phyloP scores from a whole-genome alignment of 2,797 vertebrate species.

The Novumbra hubbsi region DNA sequence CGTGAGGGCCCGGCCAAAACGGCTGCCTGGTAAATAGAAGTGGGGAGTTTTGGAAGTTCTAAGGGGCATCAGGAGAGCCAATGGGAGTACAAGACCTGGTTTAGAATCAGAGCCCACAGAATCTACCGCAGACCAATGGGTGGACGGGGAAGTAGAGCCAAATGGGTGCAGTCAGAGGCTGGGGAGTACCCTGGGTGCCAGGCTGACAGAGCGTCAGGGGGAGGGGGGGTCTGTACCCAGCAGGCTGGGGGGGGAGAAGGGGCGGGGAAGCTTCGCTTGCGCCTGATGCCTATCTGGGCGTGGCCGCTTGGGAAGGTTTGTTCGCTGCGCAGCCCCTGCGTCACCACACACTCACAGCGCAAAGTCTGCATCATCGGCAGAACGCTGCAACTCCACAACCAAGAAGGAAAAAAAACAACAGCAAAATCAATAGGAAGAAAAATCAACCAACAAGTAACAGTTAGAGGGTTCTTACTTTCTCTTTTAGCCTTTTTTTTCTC shows the following conservation, averaged over 20 bases:
- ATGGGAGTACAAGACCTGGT: background rate
- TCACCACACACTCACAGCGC: constrained; percentile 99
- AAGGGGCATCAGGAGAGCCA: background rate
- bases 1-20: background rate
- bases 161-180: constrained; percentile 42
- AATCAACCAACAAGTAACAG: constrained; percentile 88
- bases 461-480: constrained; percentile 98
- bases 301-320: constrained; percentile 73
- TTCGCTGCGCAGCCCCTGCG: constrained; percentile 99
- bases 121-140: background rate
- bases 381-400: constrained; percentile 98
- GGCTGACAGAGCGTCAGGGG: constrained; percentile 61
- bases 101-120: background rate
- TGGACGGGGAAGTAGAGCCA: constrained; percentile 26
- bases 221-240: constrained; percentile 81
- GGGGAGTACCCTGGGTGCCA: constrained; percentile 58
- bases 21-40: constrained; percentile 5
- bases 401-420: constrained; percentile 93
- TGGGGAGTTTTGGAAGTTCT: background rate
- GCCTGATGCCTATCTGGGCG: constrained; percentile 52
- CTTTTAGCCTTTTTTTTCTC: constrained; percentile 66
- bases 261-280: constrained; percentile 60
- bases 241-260: constrained; percentile 66
- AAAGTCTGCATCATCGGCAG: constrained; percentile 90
- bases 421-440: constrained; percentile 83